These are phyloP conservation scores for Magallana ariakensis DNA, from an alignment of 1,140 invertebrate genomes.

Conservation along the genomic window DNA sequence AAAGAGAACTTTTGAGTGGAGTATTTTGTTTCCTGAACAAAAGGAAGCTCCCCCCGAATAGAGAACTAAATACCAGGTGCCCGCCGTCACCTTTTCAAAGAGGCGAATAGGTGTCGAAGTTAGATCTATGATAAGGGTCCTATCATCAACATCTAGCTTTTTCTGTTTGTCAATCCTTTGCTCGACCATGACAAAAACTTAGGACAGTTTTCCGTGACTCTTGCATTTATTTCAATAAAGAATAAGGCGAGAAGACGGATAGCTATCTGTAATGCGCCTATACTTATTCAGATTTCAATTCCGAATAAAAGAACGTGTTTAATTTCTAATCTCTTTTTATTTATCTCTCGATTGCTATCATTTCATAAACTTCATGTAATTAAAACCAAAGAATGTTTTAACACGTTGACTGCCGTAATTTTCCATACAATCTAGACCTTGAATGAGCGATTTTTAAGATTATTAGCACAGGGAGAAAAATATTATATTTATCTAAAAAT, in stretches of 20 bases:
- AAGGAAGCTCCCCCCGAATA: constrained; percentile 44
- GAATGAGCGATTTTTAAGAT: constrained; percentile 12
- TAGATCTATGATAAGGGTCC: constrained; percentile 44
- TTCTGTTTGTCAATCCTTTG: constrained; percentile 20
- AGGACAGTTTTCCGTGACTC: constrained; percentile 25
- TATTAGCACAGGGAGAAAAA: constrained; percentile 16
- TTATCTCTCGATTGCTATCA: constrained; percentile 36
- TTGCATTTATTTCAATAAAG: constrained; percentile 16
- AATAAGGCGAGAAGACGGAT: constrained; percentile 21
- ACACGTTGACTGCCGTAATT: constrained; percentile 13
- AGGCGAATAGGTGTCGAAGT: constrained; percentile 50
- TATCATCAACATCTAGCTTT: constrained; percentile 34
- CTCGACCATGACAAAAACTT: constrained; percentile 22
- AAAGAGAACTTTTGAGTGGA: constrained; percentile 7
- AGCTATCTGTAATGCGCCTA: constrained; percentile 19
- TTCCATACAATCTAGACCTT: constrained; percentile 16
- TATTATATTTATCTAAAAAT: constrained; percentile 29
- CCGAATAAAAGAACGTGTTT: constrained; percentile 11
- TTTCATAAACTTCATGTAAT: constrained; percentile 26
- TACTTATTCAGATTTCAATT: constrained; percentile 33
- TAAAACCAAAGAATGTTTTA: constrained; percentile 20
- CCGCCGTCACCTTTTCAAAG: constrained; percentile 39
- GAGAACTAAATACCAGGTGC: constrained; percentile 50
- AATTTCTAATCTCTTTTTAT: constrained; percentile 37
- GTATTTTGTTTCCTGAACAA: constrained; percentile 46